Evolutionary conservation across 2,888 invertebrate genomes (phyloP).

Genomic region (Junonia oenone): DNA sequence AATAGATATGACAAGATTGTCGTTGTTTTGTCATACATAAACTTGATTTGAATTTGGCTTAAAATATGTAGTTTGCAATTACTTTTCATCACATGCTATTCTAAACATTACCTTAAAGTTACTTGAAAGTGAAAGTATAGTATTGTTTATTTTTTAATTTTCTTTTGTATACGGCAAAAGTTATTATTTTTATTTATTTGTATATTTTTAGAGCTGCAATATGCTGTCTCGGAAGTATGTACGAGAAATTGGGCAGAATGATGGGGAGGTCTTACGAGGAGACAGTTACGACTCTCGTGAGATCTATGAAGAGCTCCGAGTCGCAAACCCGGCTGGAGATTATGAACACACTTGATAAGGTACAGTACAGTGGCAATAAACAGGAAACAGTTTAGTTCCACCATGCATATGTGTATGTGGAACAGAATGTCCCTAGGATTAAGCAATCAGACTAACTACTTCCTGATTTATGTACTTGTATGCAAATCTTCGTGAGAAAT

Average conservation of each 20-base stretch:
- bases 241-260: slow-evolving; percentile 98
- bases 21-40: too few relatives aligned
- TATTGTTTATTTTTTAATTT: too few relatives aligned
- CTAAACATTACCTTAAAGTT: too few relatives aligned
- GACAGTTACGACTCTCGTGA: slow-evolving; percentile 94
- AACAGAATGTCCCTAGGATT: neutral
- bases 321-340: slow-evolving; percentile 98
- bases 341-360: slow-evolving; percentile 97
- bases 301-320: slow-evolving; percentile 94
- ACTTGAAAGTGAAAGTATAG: too few relatives aligned
- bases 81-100: too few relatives aligned
- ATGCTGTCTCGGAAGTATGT: slow-evolving; percentile 97
- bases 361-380: slow-evolving; percentile 45
- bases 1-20: too few relatives aligned
- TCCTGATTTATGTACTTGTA: neutral
- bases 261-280: slow-evolving; percentile 99
- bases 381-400: neutral
- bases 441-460: neutral
- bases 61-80: too few relatives aligned
- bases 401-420: neutral
- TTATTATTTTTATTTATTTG: neutral
- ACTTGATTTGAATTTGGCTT: too few relatives aligned
- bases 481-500: neutral
- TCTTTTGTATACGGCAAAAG: neutral
- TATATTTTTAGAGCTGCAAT: slow-evolving; percentile 89